phyloP scores from a whole-genome alignment of 2,113 vertebrate genomes.

The Bos indicus region DNA sequence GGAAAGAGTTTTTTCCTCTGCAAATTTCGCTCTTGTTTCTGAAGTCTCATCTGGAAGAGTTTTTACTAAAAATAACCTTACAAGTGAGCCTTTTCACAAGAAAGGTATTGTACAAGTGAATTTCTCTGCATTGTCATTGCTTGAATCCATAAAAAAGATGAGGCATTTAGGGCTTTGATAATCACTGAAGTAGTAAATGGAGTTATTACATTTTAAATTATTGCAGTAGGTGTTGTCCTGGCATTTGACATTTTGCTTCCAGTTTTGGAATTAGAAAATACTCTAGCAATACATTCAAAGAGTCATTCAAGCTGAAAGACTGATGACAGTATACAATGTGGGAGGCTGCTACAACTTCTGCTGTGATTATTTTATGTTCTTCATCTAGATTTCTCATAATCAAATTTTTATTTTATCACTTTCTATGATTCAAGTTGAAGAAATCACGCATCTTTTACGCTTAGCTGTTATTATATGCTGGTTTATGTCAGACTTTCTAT shows the following conservation, averaged over 20 bases:
- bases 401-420: background rate
- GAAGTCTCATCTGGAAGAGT: background rate
- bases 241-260: slow-evolving; percentile 22
- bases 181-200: background rate
- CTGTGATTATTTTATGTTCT: background rate
- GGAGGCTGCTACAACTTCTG: background rate
- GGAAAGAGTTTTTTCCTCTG: background rate
- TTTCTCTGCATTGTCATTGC: slow-evolving; percentile 13
- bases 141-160: background rate
- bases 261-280: slow-evolving; percentile 11
- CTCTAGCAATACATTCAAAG: background rate
- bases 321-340: background rate
- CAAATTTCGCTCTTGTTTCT: background rate
- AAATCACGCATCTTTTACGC: background rate
- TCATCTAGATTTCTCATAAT: background rate
- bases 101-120: background rate
- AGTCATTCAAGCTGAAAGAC: background rate
- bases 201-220: slow-evolving; percentile 8
- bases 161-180: slow-evolving; percentile 12
- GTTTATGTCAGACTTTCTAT: background rate
- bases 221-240: background rate
- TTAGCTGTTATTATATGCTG: background rate
- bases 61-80: slow-evolving; percentile 20
- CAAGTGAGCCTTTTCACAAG: background rate
- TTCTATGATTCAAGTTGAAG: slow-evolving; percentile 5